These are phyloP conservation scores for Rhagonycha fulva DNA, from an alignment of 2,888 invertebrate genomes.

Conservation along the genomic window DNA sequence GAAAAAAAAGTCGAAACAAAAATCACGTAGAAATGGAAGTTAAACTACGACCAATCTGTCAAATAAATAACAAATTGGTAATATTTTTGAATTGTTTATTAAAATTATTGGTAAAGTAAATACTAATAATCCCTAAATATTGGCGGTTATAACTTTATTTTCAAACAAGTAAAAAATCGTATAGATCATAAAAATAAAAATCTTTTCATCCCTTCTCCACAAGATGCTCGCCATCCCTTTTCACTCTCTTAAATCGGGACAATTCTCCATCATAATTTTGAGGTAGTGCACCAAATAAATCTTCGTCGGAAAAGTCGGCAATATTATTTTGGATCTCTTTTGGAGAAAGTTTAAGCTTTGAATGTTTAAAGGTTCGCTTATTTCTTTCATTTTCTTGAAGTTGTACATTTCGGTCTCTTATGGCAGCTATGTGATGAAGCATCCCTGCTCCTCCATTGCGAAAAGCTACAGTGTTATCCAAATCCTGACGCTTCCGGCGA, in stretches of 20 bases:
- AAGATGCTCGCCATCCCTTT: conserved; percentile 31
- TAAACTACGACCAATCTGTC: too few species aligned
- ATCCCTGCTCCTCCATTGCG: conserved; percentile 38
- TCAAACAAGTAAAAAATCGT: neutral
- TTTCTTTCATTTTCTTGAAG: conserved; percentile 18
- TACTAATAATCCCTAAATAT: neutral
- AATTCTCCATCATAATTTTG: conserved; percentile 52
- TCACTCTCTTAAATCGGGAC: conserved; percentile 52
- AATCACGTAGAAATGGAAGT: too few species aligned
- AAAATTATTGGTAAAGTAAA: neutral
- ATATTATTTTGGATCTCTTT: conserved; percentile 27
- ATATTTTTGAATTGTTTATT: neutral
- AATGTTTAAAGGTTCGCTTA: conserved; percentile 15
- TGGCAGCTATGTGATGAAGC: conserved; percentile 39
- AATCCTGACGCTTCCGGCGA: conserved; percentile 38
- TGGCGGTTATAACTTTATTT: neutral
- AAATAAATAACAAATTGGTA: neutral
- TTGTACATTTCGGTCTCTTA: conserved; percentile 39
- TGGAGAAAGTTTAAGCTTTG: neutral
- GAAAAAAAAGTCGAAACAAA: too few species aligned
- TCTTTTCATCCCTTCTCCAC: neutral
- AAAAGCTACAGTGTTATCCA: conserved; percentile 36
- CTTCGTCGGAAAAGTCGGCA: conserved; percentile 48
- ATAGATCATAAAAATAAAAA: neutral
- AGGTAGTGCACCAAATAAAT: conserved; percentile 53